Evolutionary conservation across 2,113 vertebrate genomes (phyloP), one percentile per base, ranked within the genome.

Genomic region (Nycticebus coucang): DNA sequence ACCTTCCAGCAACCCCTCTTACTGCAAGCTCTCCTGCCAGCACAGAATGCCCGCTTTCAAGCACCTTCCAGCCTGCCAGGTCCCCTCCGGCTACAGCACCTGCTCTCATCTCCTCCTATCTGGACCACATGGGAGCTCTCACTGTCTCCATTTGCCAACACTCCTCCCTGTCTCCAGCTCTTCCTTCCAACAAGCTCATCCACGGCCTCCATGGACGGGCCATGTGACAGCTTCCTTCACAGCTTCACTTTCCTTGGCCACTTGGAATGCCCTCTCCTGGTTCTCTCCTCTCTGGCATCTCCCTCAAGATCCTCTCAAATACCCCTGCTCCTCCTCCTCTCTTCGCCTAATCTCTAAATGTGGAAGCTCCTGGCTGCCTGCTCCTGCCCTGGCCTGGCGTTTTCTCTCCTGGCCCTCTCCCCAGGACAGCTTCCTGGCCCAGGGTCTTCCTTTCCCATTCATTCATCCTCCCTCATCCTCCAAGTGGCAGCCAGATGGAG

Each of bases 361-460:
- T 62, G 28, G 77, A 62, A 26, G 18, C 45, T 64, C 30, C 30
- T 2, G 17, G 37, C 18, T 21, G 60, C 77, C 19, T 68, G 45
- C 60, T 59, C 59, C 53, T 5, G 2, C n/a, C 41, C 45, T 2
- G 57, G 37, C 50, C 79, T 14, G 8, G 53, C 21, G 1, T 12
- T 12, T 62, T 91, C 55, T 75, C 59, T 41, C 45, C n/a, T 55
- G 26, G 4, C 66, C 26, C 60, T 30, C 59, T 62, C 24, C 66
- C 19, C 24, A 30, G 91, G 57, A 85, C 30, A 59, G 30, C 85
- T 96, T 96, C 93, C 95, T 90, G 90, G 59, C 71, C 60, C 35
- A 19, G 66, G 66, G 19, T 72, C 77, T 77, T 72, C 79, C 59
- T 96, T 97, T 91, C 86, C 86, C 30, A 10, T 64, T 62, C 77